Conservation (phyloP, 2,113 vertebrate genomes). For the Thamnaconus septentrionalis region DNA sequence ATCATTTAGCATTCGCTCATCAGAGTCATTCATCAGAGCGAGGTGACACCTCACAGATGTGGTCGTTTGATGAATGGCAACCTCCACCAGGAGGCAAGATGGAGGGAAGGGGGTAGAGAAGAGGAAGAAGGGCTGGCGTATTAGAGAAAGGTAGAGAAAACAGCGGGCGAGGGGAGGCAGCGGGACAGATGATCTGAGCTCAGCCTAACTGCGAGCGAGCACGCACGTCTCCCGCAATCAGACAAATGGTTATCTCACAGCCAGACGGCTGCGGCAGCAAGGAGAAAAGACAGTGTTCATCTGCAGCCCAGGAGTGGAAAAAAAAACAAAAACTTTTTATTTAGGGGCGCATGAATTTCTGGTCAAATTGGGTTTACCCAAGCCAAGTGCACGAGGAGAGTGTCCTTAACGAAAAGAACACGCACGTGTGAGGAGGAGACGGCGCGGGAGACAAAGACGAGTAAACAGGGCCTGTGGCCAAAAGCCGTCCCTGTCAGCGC, state of each 20-base stretch:
- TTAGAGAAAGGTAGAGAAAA: constrained; percentile 15
- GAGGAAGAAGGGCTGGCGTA: constrained; percentile 9
- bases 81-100: constrained; percentile 40
- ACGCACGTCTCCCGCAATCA: constrained; percentile 57
- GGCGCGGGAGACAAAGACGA: constrained; percentile 20
- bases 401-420: constrained; percentile 12
- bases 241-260: constrained; percentile 64
- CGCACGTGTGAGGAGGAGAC: constrained; percentile 3
- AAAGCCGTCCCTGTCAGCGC: constrained; percentile 46
- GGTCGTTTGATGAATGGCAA: constrained; percentile 68
- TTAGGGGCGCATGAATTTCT: constrained; percentile 32
- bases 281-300: constrained; percentile 25
- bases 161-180: constrained; percentile 33
- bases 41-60: constrained; percentile 70
- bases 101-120: constrained; percentile 10
- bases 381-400: constrained; percentile 3
- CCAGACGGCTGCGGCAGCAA: constrained; percentile 44
- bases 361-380: constrained; percentile 1
- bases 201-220: constrained; percentile 64
- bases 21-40: constrained; percentile 62
- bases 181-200: constrained; percentile 66
- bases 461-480: constrained; percentile 45
- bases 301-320: constrained; percentile 19
- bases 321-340: constrained; percentile 21
- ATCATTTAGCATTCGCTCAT: constrained; percentile 61